phyloP scores from a whole-genome alignment of 2,888 invertebrate species.

The Agonopterix subpropinquella region DNA sequence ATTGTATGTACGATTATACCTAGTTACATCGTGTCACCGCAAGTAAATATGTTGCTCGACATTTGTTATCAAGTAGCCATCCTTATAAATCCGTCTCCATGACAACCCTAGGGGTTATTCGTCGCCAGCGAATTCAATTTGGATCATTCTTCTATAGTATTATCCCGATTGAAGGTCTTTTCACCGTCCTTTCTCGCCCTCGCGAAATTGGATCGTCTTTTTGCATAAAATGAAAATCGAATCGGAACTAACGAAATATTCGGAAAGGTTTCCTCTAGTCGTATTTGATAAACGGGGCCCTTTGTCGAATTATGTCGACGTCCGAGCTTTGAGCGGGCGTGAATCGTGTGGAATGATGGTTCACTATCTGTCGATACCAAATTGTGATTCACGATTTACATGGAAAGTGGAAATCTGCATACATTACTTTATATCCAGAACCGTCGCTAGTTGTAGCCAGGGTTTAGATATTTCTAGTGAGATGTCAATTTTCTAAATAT shows the following conservation, averaged over 20 bases:
- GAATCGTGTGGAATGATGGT: conserved; percentile 6
- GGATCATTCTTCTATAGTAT: conserved; percentile 68
- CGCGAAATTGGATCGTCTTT: conserved; percentile 62
- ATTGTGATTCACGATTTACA: too few relatives aligned
- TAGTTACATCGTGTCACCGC: too few relatives aligned
- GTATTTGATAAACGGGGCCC: conserved; percentile 31
- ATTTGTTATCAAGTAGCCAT: too few relatives aligned
- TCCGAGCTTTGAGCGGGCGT: conserved; percentile 7
- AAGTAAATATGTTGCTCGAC: too few relatives aligned
- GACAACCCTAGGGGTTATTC: conserved; percentile 11
- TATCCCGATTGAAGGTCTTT: conserved; percentile 60
- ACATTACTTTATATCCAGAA: too few relatives aligned
- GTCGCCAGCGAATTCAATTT: conserved; percentile 61
- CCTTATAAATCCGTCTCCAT: too few relatives aligned
- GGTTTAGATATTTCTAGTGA: too few relatives aligned
- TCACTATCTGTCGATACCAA: not conserved
- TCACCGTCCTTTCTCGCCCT: conserved; percentile 27
- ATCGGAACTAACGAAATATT: conserved; percentile 64
- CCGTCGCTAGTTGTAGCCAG: too few relatives aligned
- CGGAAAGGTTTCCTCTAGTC: conserved; percentile 33
- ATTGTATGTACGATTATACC: too few relatives aligned
- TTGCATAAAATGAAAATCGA: conserved; percentile 72
- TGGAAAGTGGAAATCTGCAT: too few relatives aligned
- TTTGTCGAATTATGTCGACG: conserved; percentile 35
- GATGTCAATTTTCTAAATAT: too few relatives aligned